Evolutionary conservation across 53 echinoderm and acorn worm species (phyloP), one percentile per base, ranked within the genome.

Genomic region (Zoroaster sp.): DNA sequence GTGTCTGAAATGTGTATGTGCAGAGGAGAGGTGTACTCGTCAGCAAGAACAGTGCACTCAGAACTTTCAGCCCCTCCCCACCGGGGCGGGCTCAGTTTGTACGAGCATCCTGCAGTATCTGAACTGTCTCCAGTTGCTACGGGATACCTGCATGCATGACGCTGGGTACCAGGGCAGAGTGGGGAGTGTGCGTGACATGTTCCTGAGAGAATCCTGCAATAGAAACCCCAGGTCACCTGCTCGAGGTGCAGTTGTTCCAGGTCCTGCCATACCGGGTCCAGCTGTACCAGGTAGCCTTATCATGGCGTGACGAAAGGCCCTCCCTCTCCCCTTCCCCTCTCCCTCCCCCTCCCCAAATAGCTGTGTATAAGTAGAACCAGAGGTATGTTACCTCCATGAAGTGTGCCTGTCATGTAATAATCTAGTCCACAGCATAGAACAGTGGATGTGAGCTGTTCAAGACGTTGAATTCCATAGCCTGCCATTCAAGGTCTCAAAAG

Each of bases 51-150:
- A 33, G 49, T 85, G 85, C 71, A 51, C 35, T 8, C n/a, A 71
- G 34, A 47, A 85, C 35, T 85, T 85, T 71, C 12, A 40, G 6
- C 18, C 74, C 3, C 39, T 25, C 5, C 35, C 69, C 51, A 35
- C 40, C 11, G 8, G 38, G 6, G 45, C 46, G 49, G 23, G 0
- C 9, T 25, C 28, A 28, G 45, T 70, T 7, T 85, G 85, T 33
- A 47, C 85, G 35, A 31, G 23, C 28, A 70, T 85, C 35, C 71
- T 85, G 3, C 85, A 49, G 13, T 70, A 47, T 69, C 47, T 85
- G 46, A 85, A 85, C 39, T 85, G 85, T 47, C 85, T 85, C 17
- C 85, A 85, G 49, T 20, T 40, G 35, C 85, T 85, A 35, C 69
- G 67, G 71, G 71, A 85, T 9, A 35, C 15, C 71, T 85, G 85